phyloP scores from a whole-genome alignment of 64 coral and sea anemone genomes.

The Actinia tenebrosa region DNA sequence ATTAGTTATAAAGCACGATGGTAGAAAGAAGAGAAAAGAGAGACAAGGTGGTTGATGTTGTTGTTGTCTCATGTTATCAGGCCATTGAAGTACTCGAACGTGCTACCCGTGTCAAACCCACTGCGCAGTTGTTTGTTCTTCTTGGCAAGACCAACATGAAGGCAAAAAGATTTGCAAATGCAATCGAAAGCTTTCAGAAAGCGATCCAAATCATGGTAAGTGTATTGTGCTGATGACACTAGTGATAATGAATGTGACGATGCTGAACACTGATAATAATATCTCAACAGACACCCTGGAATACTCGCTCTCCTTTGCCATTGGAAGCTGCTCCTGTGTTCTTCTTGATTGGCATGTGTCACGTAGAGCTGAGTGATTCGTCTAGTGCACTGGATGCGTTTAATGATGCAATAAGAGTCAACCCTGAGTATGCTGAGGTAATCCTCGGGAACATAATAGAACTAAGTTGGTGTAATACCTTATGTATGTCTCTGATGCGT shows the following conservation, averaged over 20 bases:
- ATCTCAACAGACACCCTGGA: slow-evolving; percentile 73
- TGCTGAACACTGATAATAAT: neutral
- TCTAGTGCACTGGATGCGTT: slow-evolving; percentile 69
- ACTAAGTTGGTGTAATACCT: too few relatives aligned
- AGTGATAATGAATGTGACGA: neutral
- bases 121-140: slow-evolving; percentile 67
- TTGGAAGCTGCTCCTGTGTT: slow-evolving; percentile 77
- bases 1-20: neutral
- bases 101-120: slow-evolving; percentile 76
- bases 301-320: slow-evolving; percentile 70
- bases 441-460: too few relatives aligned
- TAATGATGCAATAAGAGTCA: slow-evolving; percentile 85
- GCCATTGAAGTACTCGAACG: slow-evolving; percentile 78
- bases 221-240: neutral
- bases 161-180: slow-evolving; percentile 74
- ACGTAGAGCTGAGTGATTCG: slow-evolving; percentile 49
- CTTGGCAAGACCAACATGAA: slow-evolving; percentile 99
- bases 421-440: slow-evolving; percentile 61
- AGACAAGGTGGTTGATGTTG: neutral
- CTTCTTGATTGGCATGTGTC: slow-evolving; percentile 93
- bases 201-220: slow-evolving; percentile 84
- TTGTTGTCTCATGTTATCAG: slow-evolving; percentile 18
- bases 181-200: slow-evolving; percentile 71
- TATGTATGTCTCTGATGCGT: slow-evolving; percentile 33
- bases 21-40: too few relatives aligned